Evolutionary conservation across 2,797 vertebrate genomes (phyloP).

Genomic region (Vipera ursinii): DNA sequence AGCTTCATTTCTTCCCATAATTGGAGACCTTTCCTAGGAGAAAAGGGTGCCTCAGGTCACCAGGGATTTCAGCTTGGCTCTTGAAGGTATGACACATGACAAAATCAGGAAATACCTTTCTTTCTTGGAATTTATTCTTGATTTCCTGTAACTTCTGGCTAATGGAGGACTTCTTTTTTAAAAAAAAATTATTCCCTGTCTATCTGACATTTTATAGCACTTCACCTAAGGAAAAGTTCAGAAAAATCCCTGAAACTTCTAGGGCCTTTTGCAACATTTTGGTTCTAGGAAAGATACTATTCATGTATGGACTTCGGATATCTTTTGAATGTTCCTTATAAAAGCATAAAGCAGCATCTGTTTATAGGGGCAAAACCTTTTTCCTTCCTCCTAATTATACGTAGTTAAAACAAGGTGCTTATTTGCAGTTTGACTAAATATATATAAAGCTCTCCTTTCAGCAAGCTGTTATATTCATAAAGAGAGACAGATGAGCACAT

Average conservation of each 20-base stretch:
- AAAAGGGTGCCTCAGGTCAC: neutral
- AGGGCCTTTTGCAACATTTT: neutral
- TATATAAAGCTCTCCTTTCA: neutral
- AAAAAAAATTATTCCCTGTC: neutral
- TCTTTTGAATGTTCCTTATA: neutral
- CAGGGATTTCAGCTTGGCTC: neutral
- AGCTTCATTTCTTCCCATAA: neutral
- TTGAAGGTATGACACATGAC: neutral
- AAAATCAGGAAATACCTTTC: neutral
- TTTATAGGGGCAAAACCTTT: neutral
- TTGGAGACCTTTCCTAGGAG: slow-evolving; percentile 2
- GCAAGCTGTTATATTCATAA: neutral
- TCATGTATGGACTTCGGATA: neutral
- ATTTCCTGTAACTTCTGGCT: neutral
- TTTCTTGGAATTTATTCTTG: neutral
- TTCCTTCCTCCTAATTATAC: neutral
- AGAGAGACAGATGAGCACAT: neutral
- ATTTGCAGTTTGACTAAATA: neutral
- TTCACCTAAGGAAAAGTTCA: neutral
- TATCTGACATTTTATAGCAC: neutral
- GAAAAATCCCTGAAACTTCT: neutral
- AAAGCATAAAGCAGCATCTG: neutral
- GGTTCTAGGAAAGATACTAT: neutral
- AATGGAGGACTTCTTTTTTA: neutral
- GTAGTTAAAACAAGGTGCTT: neutral